Evolutionary conservation across 2,113 vertebrate species (phyloP).

Genomic region (Grammomys dolichurus): DNA sequence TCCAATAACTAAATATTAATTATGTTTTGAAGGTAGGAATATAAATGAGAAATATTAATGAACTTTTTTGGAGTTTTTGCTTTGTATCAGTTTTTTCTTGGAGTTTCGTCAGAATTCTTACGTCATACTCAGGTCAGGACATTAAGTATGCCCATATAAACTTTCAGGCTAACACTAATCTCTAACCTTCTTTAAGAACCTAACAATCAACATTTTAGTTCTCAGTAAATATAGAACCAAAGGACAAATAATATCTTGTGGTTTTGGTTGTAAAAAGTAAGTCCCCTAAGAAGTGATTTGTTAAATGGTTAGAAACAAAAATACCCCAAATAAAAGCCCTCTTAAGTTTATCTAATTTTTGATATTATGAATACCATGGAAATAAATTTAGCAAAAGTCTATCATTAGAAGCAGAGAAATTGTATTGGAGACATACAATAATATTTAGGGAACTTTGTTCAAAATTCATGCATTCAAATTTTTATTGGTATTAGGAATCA

Average conservation of each 20-base stretch:
- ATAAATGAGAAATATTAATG: neutral
- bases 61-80: neutral
- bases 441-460: neutral
- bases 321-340: too few relatives aligned
- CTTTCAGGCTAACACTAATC: neutral
- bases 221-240: too few relatives aligned
- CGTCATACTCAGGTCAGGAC: neutral
- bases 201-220: too few relatives aligned
- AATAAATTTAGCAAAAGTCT: too few relatives aligned
- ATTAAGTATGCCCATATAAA: neutral
- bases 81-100: neutral
- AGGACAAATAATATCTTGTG: too few relatives aligned
- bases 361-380: too few relatives aligned
- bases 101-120: neutral
- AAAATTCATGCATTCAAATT: neutral
- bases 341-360: too few relatives aligned
- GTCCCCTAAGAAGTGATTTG: too few relatives aligned
- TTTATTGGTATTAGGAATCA: neutral
- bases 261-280: too few relatives aligned
- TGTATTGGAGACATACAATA: neutral
- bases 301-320: too few relatives aligned
- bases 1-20: neutral
- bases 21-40: neutral
- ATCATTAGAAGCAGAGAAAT: neutral
- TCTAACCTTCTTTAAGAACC: neutral